Base-by-base conservation (phyloP, 2,113 vertebrate species). In the Uropsilus gracilis region DNA sequence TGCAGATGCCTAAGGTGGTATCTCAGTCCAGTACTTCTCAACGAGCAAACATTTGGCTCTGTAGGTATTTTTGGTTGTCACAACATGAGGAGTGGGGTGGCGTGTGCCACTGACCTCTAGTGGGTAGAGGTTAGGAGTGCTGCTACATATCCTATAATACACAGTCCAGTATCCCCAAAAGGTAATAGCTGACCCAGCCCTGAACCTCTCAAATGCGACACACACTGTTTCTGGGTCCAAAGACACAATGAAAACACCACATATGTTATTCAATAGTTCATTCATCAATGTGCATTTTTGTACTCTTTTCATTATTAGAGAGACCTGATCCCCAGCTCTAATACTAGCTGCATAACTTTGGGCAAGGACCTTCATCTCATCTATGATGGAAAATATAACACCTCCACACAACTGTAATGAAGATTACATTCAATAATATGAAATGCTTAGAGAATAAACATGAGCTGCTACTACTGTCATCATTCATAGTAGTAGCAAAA, bases 11-110 rank as follows among this genome's bases (percentile, higher is more conserved):
- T 30, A 48, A 10, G 17, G 32, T 18, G 16, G 20, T 30, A 77
- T 34, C 14, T 78, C 34, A 81, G 39, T 37, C 30, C 17, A 39
- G 2, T 63, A 22, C 20, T 84, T 86, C 28, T 68, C 63, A 59
- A 53, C 10, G 7, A 24, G 30, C 30, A 83, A 48, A 0, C 18
- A 16, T 44, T 34, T 22, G 3, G 28, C 39, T 57, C 57, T 17
- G 20, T 24, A 61, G 66, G 75, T 0, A 53, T 17, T 89, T 78
- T 28, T 68, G 68, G 57, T 63, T 26, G 28, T 16, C 44, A 77
- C 13, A 20, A 17, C 5, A 17, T 37, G 14, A 18, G 34, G 28
- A 18, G 16, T 1, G 0, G 11, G 22, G 22, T 39, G 12, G 1
- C n/a, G n/a, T 30, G 46, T 28, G 1, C 34, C 64, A 28, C 7